Evolutionary conservation across 1,140 invertebrate species (phyloP).

Genomic region (Homarus americanus): DNA sequence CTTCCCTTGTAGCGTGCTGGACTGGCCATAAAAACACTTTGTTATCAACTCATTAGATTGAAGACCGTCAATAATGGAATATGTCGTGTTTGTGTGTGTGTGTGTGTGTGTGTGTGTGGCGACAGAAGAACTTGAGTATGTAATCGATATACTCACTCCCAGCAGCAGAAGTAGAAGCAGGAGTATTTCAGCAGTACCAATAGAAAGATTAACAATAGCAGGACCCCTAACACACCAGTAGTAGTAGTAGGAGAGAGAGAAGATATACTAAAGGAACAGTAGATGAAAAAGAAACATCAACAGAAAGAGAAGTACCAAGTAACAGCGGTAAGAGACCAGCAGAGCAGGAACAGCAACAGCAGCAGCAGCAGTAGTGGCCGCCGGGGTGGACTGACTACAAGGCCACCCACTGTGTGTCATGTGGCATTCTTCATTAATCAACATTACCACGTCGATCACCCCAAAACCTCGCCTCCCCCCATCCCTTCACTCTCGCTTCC

Average conservation of each 20-base stretch:
- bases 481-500: neutral
- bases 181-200: no score
- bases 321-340: neutral
- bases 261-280: no score
- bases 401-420: neutral
- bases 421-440: conserved; percentile 15
- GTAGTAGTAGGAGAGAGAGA: neutral
- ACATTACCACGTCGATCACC: conserved; percentile 7
- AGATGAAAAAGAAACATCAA: neutral
- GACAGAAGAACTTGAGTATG: no score
- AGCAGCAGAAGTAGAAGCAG: no score
- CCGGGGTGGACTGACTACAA: neutral
- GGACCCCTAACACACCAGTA: neutral
- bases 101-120: no score
- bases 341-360: neutral
- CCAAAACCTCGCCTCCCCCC: neutral
- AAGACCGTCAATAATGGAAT: neutral
- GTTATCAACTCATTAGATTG: neutral
- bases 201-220: no score
- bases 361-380: neutral
- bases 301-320: neutral
- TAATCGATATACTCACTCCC: no score
- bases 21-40: no score
- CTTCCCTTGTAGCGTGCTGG: no score
- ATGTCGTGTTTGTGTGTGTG: no score